phyloP scores from a whole-genome alignment of 2,888 invertebrate species.

The Chrysodeixis includens region DNA sequence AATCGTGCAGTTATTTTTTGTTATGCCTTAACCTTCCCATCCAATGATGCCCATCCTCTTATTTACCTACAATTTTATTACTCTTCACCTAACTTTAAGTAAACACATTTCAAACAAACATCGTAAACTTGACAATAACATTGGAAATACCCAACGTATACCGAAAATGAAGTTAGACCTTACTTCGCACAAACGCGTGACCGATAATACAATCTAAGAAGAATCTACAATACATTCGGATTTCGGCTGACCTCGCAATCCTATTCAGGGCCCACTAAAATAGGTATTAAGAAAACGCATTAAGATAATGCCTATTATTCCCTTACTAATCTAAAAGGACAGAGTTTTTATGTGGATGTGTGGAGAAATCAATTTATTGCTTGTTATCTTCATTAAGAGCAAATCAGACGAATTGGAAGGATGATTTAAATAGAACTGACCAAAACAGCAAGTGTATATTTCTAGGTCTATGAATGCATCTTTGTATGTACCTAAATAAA shows the following conservation, averaged over 20 bases:
- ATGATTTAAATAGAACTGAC: too few relatives aligned
- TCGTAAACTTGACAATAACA: slow-evolving; percentile 6
- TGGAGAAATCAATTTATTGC: slow-evolving; percentile 9
- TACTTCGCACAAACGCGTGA: slow-evolving; percentile 17
- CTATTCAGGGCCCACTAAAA: slow-evolving; percentile 24
- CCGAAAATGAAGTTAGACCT: slow-evolving; percentile 2
- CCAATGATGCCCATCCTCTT: too few relatives aligned
- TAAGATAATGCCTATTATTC: slow-evolving; percentile 29
- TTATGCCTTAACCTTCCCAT: too few relatives aligned
- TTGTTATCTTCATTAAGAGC: slow-evolving; percentile 6
- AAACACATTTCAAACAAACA: background rate
- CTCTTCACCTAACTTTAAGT: too few relatives aligned
- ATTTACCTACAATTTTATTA: too few relatives aligned
- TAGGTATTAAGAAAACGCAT: slow-evolving; percentile 27
- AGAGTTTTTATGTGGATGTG: background rate
- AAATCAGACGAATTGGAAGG: background rate
- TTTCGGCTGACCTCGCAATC: slow-evolving; percentile 20
- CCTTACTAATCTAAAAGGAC: slow-evolving; percentile 11
- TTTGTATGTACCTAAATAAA: too few relatives aligned
- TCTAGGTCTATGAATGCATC: too few relatives aligned
- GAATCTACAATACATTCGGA: slow-evolving; percentile 27
- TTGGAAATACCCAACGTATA: background rate
- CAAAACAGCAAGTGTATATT: too few relatives aligned
- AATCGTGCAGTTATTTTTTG: too few relatives aligned
- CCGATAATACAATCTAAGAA: slow-evolving; percentile 28